These are phyloP conservation scores for Acrocera orbiculus DNA, from an alignment of 2,888 invertebrate species.

Conservation along the genomic window DNA sequence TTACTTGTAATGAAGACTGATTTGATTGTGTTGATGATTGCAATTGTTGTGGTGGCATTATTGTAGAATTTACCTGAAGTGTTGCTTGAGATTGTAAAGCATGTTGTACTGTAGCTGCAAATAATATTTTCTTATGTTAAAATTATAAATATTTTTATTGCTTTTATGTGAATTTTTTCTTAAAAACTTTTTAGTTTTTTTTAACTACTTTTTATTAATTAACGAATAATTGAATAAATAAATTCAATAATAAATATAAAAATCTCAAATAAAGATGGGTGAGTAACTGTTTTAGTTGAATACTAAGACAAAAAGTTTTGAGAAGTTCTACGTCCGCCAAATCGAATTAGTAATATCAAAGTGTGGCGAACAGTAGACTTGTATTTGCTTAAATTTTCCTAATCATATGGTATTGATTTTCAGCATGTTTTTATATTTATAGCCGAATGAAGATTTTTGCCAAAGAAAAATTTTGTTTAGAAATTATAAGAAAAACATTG, in stretches of 20 bases:
- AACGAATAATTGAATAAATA: background rate
- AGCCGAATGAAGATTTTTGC: no score
- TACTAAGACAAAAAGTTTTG: no score
- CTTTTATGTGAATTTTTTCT: background rate
- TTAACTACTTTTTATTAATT: background rate
- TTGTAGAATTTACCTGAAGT: constrained; percentile 16
- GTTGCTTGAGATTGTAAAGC: constrained; percentile 20
- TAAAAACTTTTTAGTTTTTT: background rate
- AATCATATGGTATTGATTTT: no score
- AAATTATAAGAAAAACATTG: no score
- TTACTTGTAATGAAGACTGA: constrained; percentile 9
- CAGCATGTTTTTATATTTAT: no score
- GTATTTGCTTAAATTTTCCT: no score
- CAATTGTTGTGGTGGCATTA: constrained; percentile 27
- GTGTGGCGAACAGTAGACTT: no score
- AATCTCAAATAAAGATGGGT: background rate
- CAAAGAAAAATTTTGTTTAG: no score
- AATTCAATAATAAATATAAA: background rate
- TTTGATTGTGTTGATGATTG: constrained; percentile 17
- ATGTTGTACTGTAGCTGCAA: constrained; percentile 26
- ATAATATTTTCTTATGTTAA: no score
- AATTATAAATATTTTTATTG: background rate
- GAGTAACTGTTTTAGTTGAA: no score
- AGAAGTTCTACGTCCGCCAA: no score
- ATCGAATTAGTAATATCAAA: no score